Conservation (phyloP, 2,797 vertebrate genomes). For the Sebastes nivosus region DNA sequence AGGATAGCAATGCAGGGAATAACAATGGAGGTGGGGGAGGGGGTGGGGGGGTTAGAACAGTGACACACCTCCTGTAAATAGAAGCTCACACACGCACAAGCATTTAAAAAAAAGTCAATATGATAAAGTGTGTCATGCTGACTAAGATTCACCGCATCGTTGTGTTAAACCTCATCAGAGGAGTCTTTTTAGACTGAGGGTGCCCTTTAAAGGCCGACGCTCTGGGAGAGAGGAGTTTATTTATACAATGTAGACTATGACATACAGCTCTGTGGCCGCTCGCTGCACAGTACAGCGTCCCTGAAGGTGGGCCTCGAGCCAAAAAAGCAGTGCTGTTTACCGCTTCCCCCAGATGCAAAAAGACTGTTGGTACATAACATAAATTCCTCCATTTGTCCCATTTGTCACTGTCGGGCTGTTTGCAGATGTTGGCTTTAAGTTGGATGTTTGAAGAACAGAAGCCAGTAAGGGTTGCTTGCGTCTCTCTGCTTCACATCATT, state of each 20-base stretch:
- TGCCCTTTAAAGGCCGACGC: slow-evolving; percentile 41
- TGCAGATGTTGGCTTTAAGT: background rate
- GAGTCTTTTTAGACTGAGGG: slow-evolving; percentile 25
- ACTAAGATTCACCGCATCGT: slow-evolving; percentile 16
- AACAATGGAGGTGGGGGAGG: slow-evolving; percentile 30
- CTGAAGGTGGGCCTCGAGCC: slow-evolving; percentile 29
- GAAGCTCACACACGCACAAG: background rate
- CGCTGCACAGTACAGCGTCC: background rate
- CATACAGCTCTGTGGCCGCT: slow-evolving; percentile 31
- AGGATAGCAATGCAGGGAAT: slow-evolving; percentile 29
- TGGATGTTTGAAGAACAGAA: background rate
- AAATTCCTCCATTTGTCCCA: background rate
- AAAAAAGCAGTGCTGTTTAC: slow-evolving; percentile 30
- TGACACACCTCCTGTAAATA: background rate
- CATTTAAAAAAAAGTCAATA: slow-evolving; percentile 25
- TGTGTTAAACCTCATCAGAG: slow-evolving; percentile 33
- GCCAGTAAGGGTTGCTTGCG: background rate
- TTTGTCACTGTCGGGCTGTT: background rate
- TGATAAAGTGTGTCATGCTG: slow-evolving; percentile 46
- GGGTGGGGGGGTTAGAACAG: background rate
- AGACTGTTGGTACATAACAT: background rate
- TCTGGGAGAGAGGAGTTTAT: slow-evolving; percentile 51
- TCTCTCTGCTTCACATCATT: background rate
- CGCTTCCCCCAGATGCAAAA: background rate
- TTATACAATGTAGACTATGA: slow-evolving; percentile 51